These are phyloP conservation scores for Amia ocellicauda DNA, from an alignment of 2,113 vertebrate genomes.

Conservation along the genomic window DNA sequence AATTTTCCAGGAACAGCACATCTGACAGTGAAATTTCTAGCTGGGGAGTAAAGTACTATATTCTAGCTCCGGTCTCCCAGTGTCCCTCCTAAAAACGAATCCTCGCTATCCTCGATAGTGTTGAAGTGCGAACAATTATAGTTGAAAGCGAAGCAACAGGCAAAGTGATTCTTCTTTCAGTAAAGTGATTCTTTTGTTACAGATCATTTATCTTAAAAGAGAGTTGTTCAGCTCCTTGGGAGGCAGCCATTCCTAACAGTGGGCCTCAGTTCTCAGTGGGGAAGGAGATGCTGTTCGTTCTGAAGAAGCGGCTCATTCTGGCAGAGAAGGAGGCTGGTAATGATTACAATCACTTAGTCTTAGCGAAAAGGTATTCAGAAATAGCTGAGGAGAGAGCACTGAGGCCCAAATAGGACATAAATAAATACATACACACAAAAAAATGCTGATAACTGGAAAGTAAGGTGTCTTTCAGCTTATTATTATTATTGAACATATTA, in stretches of 20 bases:
- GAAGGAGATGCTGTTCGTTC: constrained; percentile 37
- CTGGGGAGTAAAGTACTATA: no score
- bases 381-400: background rate
- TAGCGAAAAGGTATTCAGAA: constrained; percentile 21
- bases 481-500: no score
- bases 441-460: no score
- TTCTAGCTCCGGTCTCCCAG: background rate
- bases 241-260: constrained; percentile 39
- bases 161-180: constrained; percentile 22
- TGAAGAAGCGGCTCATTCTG: constrained; percentile 36
- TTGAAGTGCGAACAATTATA: constrained; percentile 19
- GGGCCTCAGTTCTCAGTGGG: constrained; percentile 35
- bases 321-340: constrained; percentile 47
- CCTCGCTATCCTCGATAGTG: background rate
- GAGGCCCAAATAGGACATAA: no score
- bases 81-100: background rate
- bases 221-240: constrained; percentile 38
- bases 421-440: no score
- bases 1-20: no score
- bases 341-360: constrained; percentile 47
- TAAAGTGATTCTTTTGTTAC: constrained; percentile 23
- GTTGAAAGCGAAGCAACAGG: constrained; percentile 11
- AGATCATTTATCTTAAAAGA: constrained; percentile 44
- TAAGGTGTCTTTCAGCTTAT: no score
- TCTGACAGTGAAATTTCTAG: no score